Evolutionary conservation across 2,797 vertebrate genomes (phyloP).

Genomic region (Darevskia mixta): DNA sequence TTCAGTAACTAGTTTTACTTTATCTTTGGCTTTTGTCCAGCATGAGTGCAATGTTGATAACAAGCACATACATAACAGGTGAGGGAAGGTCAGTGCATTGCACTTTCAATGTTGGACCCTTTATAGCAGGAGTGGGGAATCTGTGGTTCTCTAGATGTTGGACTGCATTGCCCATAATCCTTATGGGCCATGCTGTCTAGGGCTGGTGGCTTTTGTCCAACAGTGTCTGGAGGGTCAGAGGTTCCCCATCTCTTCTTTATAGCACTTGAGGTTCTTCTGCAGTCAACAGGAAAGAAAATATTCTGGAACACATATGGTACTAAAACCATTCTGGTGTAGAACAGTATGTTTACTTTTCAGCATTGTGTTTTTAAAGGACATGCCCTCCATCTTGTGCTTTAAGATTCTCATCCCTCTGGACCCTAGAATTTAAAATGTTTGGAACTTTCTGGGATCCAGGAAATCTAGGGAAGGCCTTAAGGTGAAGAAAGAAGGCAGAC

Average conservation of each 20-base stretch:
- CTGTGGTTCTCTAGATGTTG: too few species aligned
- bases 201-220: too few species aligned
- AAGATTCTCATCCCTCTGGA: neutral
- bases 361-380: neutral
- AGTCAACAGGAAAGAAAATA: neutral
- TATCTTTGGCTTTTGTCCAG: neutral
- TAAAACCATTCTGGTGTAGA: neutral
- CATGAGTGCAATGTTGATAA: neutral
- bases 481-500: neutral
- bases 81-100: neutral
- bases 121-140: too few species aligned
- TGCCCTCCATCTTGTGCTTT: neutral
- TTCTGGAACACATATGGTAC: neutral
- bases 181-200: too few species aligned
- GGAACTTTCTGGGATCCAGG: neutral
- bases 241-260: neutral
- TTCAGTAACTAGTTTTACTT: neutral
- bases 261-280: neutral
- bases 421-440: constrained; percentile 5
- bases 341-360: neutral
- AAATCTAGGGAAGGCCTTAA: neutral
- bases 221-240: neutral
- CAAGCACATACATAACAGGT: neutral
- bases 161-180: too few species aligned
- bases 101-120: neutral